A percentile compares a stretch with the other conserved stretches of the same genome.
phyloP scores from a whole-genome alignment of 2,888 invertebrate species.

The Dasysyrphus tricinctus region DNA sequence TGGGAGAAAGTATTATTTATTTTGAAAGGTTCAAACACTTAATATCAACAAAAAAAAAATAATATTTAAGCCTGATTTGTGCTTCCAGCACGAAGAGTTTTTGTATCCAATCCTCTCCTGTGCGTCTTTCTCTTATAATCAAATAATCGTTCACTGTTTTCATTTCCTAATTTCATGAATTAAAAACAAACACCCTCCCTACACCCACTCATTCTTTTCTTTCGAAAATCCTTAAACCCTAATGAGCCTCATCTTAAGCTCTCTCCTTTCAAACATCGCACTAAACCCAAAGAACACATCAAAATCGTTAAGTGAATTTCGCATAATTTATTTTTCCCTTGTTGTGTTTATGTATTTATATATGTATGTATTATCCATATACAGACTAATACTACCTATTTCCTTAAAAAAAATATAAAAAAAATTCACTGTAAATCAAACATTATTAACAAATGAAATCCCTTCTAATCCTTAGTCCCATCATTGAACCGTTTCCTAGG shows the following conservation, averaged over 20 bases:
- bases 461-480: slow-evolving; percentile 36
- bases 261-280: slow-evolving; percentile 1
- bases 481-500: slow-evolving; percentile 22
- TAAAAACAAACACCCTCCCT: slow-evolving; percentile 45
- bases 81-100: not conserved
- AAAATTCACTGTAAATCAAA: slow-evolving; percentile 57
- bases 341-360: not conserved
- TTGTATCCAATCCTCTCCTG: not conserved
- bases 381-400: not conserved
- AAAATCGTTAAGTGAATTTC: slow-evolving; percentile 35
- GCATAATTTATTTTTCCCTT: slow-evolving; percentile 30
- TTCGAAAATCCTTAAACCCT: slow-evolving; percentile 7
- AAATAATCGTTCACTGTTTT: slow-evolving; percentile 17
- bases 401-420: not conserved
- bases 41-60: not conserved
- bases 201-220: not conserved
- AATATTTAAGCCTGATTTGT: slow-evolving; percentile 19
- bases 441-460: slow-evolving; percentile 74
- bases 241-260: slow-evolving; percentile 30
- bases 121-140: not conserved
- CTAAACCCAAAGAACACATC: slow-evolving; percentile 40
- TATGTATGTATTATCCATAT: not conserved
- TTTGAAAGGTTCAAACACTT: slow-evolving; percentile 8
- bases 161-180: slow-evolving; percentile 58
- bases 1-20: not conserved